These are phyloP conservation scores for Colius striatus DNA, from an alignment of 2,113 vertebrate genomes.

Conservation along the genomic window DNA sequence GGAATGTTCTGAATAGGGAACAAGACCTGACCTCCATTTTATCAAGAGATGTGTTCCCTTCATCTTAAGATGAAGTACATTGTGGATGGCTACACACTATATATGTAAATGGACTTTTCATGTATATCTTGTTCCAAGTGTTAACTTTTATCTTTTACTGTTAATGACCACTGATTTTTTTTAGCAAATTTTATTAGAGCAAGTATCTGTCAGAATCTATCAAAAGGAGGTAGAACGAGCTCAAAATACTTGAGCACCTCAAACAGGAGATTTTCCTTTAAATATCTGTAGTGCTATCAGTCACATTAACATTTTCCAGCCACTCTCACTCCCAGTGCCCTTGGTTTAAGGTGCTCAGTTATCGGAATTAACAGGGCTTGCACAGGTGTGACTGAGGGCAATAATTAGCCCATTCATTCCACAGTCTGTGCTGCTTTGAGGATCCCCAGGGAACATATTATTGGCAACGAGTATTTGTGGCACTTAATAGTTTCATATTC, in stretches of 20 bases:
- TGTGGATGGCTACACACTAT: background rate
- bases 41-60: background rate
- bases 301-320: constrained; percentile 28
- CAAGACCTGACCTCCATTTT: background rate
- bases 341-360: constrained; percentile 32
- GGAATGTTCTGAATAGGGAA: background rate
- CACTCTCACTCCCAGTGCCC: constrained; percentile 5
- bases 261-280: background rate
- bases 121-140: background rate
- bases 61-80: background rate
- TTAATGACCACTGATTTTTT: background rate
- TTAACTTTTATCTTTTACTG: background rate
- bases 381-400: constrained; percentile 39
- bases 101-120: background rate
- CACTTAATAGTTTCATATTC: constrained; percentile 58
- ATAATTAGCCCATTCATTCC: constrained; percentile 61
- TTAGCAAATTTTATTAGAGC: background rate
- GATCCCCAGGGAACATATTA: constrained; percentile 54
- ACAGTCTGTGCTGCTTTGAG: constrained; percentile 24
- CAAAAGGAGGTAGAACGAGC: background rate
- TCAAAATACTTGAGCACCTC: background rate
- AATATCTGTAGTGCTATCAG: constrained; percentile 35
- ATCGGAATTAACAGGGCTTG: constrained; percentile 29
- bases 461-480: constrained; percentile 37
- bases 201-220: background rate